A percentile compares a stretch with the other conserved stretches of the same genome.
Evolutionary conservation across 2,113 vertebrate genomes (phyloP).

Genomic region (Grus americana): DNA sequence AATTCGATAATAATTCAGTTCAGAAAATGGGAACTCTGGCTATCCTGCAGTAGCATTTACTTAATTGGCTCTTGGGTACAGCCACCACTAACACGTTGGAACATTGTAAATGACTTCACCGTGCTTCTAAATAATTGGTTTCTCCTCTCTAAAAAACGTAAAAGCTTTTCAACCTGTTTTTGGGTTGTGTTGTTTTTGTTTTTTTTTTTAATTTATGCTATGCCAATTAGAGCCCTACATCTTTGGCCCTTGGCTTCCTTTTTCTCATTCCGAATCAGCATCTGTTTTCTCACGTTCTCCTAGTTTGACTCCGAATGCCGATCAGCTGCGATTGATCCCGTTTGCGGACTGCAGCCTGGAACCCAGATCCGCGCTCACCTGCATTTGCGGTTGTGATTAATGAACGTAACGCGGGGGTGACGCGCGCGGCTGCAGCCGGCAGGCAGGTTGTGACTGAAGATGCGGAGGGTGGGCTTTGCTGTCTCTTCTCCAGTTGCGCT

Average conservation of each 20-base stretch:
- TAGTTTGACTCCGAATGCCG: slow-evolving; percentile 52
- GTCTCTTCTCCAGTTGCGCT: not conserved
- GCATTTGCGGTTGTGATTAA: slow-evolving; percentile 59
- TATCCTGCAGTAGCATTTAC: not conserved
- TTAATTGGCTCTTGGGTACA: not conserved
- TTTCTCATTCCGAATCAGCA: slow-evolving; percentile 15
- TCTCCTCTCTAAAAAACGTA: not conserved
- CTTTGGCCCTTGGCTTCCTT: slow-evolving; percentile 12
- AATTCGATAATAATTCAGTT: slow-evolving; percentile 1
- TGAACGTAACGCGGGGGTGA: slow-evolving; percentile 41
- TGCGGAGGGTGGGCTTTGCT: not conserved
- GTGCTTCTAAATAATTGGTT: slow-evolving; percentile 27
- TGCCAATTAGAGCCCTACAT: slow-evolving; percentile 39
- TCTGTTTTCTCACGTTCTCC: slow-evolving; percentile 39
- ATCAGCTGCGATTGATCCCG: slow-evolving; percentile 52
- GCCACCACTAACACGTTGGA: not conserved
- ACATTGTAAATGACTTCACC: not conserved
- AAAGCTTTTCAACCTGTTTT: not conserved
- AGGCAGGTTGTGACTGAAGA: slow-evolving; percentile 6
- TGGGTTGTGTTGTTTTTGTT: not conserved
- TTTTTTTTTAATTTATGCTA: not conserved
- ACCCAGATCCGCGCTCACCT: slow-evolving; percentile 31
- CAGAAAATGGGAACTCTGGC: not conserved
- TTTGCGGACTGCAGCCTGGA: slow-evolving; percentile 17
- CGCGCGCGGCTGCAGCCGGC: slow-evolving; percentile 26